phyloP scores from a whole-genome alignment of 2,797 vertebrate species.

The Tamandua tetradactyla region DNA sequence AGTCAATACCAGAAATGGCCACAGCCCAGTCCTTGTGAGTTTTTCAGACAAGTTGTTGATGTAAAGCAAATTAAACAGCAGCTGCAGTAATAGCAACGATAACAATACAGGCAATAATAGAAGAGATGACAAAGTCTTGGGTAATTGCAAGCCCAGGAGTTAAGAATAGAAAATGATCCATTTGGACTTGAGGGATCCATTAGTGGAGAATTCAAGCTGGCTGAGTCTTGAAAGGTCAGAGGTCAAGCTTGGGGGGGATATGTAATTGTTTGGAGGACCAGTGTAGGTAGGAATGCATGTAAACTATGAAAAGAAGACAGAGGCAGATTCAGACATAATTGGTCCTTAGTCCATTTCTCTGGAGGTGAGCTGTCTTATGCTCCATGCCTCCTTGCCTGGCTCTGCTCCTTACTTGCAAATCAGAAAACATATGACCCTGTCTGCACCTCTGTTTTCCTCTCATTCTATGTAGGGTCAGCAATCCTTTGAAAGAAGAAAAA shows the following conservation, averaged over 20 bases:
- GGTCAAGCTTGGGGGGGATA: background rate
- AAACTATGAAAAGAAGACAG: background rate
- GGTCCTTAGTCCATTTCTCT: background rate
- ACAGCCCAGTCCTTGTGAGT: background rate
- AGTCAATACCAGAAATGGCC: background rate
- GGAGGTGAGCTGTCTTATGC: background rate
- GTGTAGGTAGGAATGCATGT: fast-evolving
- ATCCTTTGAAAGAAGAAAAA: background rate
- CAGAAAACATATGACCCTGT: background rate
- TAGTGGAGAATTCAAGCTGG: background rate
- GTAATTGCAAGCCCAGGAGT: background rate
- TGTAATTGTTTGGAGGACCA: background rate
- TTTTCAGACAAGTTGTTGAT: background rate
- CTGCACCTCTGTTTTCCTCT: background rate
- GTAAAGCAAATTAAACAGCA: background rate
- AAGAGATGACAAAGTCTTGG: background rate
- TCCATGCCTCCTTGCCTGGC: background rate
- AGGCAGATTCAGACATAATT: background rate
- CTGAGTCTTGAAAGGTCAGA: background rate
- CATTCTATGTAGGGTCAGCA: background rate
- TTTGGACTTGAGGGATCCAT: background rate
- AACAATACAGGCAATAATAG: background rate
- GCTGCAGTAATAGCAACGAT: background rate
- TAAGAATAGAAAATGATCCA: background rate
- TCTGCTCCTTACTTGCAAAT: background rate